These are phyloP conservation scores for Acanthis flammea DNA, from an alignment of 2,797 vertebrate species.

Conservation along the genomic window DNA sequence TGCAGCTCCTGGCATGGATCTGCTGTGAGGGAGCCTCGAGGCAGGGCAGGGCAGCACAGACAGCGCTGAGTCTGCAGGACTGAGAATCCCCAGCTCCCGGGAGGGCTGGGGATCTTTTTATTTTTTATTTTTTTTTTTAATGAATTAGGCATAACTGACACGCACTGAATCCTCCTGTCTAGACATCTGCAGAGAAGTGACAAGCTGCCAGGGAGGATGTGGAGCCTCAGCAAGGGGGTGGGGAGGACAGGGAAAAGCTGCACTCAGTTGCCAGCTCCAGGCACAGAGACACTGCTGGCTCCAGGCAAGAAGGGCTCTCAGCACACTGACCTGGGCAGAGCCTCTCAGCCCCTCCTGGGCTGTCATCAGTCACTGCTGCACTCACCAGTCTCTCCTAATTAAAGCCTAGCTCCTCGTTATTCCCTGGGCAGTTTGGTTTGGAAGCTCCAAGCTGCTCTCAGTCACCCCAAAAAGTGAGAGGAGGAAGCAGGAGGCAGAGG, in stretches of 20 bases:
- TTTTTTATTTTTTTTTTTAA: not conserved
- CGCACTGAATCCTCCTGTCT: constrained; percentile 64
- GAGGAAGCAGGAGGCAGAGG: not conserved
- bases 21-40: not conserved
- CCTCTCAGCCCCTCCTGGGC: not conserved
- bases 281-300: not conserved
- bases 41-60: not conserved
- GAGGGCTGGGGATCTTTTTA: not conserved
- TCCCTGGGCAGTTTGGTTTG: not conserved
- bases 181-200: constrained; percentile 70
- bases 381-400: not conserved
- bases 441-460: not conserved
- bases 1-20: not conserved
- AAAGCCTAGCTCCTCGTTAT: not conserved
- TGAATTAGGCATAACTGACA: constrained; percentile 64
- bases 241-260: not conserved
- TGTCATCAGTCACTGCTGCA: not conserved
- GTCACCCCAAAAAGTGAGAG: not conserved
- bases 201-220: constrained; percentile 64
- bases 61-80: constrained; percentile 52
- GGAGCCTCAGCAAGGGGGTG: constrained; percentile 42
- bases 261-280: not conserved
- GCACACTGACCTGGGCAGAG: not conserved
- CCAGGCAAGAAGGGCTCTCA: not conserved
- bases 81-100: constrained; percentile 12